Evolutionary conservation across 2,113 vertebrate species (phyloP).

Genomic region (Danionella cerebrum): DNA sequence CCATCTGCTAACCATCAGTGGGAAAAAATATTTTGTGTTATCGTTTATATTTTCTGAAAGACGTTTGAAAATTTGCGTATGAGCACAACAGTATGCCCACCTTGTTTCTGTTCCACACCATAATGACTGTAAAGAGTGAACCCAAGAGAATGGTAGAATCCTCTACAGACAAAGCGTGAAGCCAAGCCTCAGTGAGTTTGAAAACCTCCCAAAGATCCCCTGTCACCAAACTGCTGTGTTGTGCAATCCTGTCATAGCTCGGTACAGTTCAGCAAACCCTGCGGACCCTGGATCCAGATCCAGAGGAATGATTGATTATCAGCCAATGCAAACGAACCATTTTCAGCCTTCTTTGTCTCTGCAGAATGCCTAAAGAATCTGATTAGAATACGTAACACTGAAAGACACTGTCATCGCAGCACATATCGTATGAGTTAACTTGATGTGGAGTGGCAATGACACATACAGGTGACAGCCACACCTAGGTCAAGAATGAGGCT

Average conservation of each 20-base stretch:
- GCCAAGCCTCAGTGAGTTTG: background rate
- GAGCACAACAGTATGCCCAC: background rate
- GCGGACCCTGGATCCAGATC: background rate
- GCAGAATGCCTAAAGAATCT: background rate
- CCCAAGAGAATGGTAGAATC: background rate
- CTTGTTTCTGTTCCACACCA: background rate
- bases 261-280: background rate
- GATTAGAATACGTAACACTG: background rate
- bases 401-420: background rate
- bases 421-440: background rate
- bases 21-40: too few relatives aligned
- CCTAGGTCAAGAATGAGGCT: slow-evolving; percentile 38
- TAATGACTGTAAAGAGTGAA: background rate
- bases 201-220: slow-evolving; percentile 25
- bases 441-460: slow-evolving; percentile 5
- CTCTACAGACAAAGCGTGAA: slow-evolving; percentile 9
- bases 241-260: background rate
- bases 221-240: slow-evolving; percentile 28
- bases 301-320: slow-evolving; percentile 8
- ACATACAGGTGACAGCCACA: slow-evolving; percentile 32
- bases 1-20: too few relatives aligned
- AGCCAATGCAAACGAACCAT: too few relatives aligned
- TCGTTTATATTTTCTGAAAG: too few relatives aligned
- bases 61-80: background rate
- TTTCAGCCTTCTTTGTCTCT: too few relatives aligned